phyloP scores from a whole-genome alignment of 2,113 vertebrate genomes.

The Oostethus manadensis region DNA sequence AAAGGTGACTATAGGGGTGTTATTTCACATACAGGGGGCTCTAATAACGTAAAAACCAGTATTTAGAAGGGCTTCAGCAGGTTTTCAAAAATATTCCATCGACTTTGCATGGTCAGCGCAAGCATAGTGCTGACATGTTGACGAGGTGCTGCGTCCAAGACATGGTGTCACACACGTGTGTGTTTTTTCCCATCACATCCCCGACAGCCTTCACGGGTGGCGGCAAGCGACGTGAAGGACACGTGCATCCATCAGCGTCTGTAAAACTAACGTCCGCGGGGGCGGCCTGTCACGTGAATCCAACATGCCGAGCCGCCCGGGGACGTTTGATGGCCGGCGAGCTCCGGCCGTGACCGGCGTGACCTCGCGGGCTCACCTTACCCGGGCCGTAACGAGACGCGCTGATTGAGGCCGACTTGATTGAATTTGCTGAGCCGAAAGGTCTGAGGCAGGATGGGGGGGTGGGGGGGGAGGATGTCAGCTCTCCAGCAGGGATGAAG shows the following conservation, averaged over 20 bases:
- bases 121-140: too few species aligned
- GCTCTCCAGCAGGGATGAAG: constrained; percentile 49
- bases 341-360: constrained; percentile 31
- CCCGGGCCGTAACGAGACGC: constrained; percentile 36
- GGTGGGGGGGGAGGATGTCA: constrained; percentile 19
- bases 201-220: constrained; percentile 28
- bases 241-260: constrained; percentile 14
- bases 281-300: constrained; percentile 70
- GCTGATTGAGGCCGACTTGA: constrained; percentile 56
- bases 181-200: constrained; percentile 1
- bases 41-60: too few species aligned
- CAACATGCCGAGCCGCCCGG: constrained; percentile 32
- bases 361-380: constrained; percentile 35
- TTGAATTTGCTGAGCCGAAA: constrained; percentile 46
- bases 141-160: constrained; percentile 1
- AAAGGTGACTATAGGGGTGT: too few species aligned
- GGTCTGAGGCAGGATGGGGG: constrained; percentile 20
- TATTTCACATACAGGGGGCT: too few species aligned
- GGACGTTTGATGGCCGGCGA: constrained; percentile 41
- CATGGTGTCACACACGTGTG: constrained; percentile 40
- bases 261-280: constrained; percentile 60
- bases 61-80: too few species aligned
- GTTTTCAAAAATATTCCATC: too few species aligned
- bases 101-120: too few species aligned
- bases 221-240: constrained; percentile 32